A percentile compares a stretch with the other conserved stretches of the same genome.
phyloP scores from a whole-genome alignment of 2,888 invertebrate species.

The Bugulina stolonifera region DNA sequence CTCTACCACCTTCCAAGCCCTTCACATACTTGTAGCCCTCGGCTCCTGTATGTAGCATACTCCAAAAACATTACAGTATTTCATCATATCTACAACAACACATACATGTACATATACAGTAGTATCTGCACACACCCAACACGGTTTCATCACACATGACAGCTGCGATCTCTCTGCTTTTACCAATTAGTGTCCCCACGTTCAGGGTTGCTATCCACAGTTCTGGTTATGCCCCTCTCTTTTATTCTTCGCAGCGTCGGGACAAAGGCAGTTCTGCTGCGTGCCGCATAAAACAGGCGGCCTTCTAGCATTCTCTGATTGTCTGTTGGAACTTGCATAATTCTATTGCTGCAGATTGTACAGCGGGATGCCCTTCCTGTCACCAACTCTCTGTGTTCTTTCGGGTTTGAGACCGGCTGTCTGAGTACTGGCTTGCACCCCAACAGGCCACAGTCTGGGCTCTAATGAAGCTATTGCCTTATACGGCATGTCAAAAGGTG shows the following conservation, averaged over 20 bases:
- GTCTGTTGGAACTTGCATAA: not conserved
- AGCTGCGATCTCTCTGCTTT: not conserved
- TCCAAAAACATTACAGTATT: too few relatives aligned
- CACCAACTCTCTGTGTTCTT: not conserved
- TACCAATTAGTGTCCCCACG: not conserved
- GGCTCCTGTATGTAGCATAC: too few relatives aligned
- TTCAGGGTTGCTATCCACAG: not conserved
- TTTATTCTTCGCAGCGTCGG: not conserved
- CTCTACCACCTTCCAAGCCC: too few relatives aligned
- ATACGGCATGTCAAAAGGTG: too few relatives aligned
- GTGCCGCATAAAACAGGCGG: not conserved
- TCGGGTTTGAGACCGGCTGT: not conserved
- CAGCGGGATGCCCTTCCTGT: not conserved
- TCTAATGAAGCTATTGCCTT: too few relatives aligned
- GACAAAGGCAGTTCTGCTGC: not conserved
- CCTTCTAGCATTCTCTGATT: not conserved
- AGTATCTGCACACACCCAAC: too few relatives aligned
- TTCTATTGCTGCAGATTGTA: not conserved
- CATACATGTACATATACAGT: too few relatives aligned
- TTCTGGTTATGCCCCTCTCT: not conserved
- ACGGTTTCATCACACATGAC: too few relatives aligned
- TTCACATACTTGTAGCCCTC: too few relatives aligned
- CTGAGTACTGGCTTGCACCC: too few relatives aligned
- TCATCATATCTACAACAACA: too few relatives aligned
- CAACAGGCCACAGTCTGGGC: too few relatives aligned